Base-by-base conservation (phyloP, 2,797 vertebrate species). In the Pogoniulus pusillus region DNA sequence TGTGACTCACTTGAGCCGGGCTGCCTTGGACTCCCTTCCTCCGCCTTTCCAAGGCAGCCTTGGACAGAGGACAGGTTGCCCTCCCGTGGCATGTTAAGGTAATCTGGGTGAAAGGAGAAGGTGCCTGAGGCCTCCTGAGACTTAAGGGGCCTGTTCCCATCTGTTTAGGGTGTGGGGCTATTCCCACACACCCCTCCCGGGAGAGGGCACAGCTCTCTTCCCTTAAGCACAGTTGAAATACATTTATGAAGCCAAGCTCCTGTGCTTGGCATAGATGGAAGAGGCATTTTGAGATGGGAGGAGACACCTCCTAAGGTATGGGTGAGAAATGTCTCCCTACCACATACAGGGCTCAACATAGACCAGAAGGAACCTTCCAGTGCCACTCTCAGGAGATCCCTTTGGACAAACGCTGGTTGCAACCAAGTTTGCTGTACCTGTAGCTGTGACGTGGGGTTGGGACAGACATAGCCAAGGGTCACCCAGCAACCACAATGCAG, bases 41-140 rank as follows among this genome's bases (percentile, higher is more conserved):
- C 17, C 1, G 16, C 4, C 26, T 85, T 29, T 12, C n/a, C 6
- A 16, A 79, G 59, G 34, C 59, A 45, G 68, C 49, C 63, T 8
- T 9, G 53, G 19, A 1, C 10, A 6, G 54, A 41, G 49, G 77
- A 15, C 43, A n/a, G 29, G 6, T 81, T 79, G 64, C 85, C 85
- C 89, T 89, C 92, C 95, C 66, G 81, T 34, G 94, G 91, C 54
- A 34, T 51, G 34, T 26, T 41, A 27, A 62, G 41, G 71, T 10
- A 60, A 22, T 43, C 1, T 41, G 89, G 77, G 71, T 30, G 69
- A 34, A 63, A 74, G 66, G 30, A 85, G 81, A 59, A 78, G 60
- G n/a, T 49, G 32, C 47, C 26, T 19, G 65, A 8, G 55, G 62
- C 19, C 6, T 77, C 30, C 45, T 19, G 6, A 55, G 35, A 1